Conservation (phyloP, 1,140 invertebrate species). For the Diachasmimorpha longicaudata region DNA sequence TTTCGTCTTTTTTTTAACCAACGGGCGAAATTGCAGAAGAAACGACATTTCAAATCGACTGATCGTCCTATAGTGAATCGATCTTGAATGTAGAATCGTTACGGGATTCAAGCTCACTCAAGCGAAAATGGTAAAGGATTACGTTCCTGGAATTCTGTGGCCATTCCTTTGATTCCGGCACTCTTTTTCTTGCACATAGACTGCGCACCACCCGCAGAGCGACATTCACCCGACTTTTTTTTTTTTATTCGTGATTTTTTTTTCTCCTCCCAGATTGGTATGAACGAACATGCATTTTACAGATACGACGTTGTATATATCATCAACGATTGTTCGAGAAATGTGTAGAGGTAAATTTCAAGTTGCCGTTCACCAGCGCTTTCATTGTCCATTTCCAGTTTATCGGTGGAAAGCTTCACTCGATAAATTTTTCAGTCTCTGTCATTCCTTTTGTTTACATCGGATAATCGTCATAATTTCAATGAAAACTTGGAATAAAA, state of each 20-base stretch:
- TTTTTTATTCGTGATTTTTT: neutral
- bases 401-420: too few relatives aligned
- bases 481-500: too few relatives aligned
- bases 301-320: neutral
- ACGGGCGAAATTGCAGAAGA: neutral
- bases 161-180: slow-evolving; percentile 17
- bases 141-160: slow-evolving; percentile 10
- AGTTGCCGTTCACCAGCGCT: neutral
- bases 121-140: slow-evolving; percentile 10
- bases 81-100: slow-evolving; percentile 14
- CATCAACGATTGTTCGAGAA: neutral
- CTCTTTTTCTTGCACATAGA: slow-evolving; percentile 2
- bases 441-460: too few relatives aligned
- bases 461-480: too few relatives aligned
- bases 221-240: neutral
- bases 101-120: slow-evolving; percentile 2
- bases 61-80: slow-evolving; percentile 4
- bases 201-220: neutral
- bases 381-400: neutral
- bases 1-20: neutral
- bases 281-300: slow-evolving; percentile 16
- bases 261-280: neutral
- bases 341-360: neutral
- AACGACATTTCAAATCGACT: slow-evolving; percentile 15
- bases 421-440: too few relatives aligned